These are phyloP conservation scores for Caenorhabditis japonica DNA, from an alignment of 2,888 invertebrate species.

Conservation along the genomic window DNA sequence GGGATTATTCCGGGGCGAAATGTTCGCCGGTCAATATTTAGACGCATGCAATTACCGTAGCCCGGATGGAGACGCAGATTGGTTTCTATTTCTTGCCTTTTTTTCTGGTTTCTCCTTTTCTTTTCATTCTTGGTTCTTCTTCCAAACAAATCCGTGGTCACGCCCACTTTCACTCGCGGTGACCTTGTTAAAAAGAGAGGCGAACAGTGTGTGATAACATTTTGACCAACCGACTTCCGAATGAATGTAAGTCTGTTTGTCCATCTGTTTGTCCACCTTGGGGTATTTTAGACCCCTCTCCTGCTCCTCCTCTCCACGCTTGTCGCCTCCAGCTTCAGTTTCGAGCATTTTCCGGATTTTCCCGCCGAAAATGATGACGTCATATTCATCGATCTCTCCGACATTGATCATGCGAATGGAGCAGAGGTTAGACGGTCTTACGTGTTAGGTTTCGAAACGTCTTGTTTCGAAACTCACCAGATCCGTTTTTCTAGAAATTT, in stretches of 20 bases:
- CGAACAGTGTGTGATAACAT: conserved; percentile 38
- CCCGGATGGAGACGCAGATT: too few species aligned
- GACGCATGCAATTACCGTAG: too few species aligned
- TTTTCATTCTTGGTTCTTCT: too few species aligned
- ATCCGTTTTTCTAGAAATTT: background rate
- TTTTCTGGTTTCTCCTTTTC: too few species aligned
- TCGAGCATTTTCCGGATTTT: background rate
- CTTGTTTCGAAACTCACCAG: background rate
- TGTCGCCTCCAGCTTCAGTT: background rate
- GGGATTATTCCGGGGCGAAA: too few species aligned
- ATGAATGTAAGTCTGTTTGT: too few species aligned
- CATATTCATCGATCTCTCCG: conserved; percentile 33
- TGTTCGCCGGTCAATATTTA: too few species aligned
- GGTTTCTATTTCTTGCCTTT: too few species aligned
- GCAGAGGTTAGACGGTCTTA: conserved; percentile 19
- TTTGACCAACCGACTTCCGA: background rate
- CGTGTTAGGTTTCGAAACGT: background rate
- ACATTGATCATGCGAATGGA: conserved; percentile 51
- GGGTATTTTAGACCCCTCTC: too few species aligned
- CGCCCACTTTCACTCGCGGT: conserved; percentile 43
- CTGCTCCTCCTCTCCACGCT: background rate
- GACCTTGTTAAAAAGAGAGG: conserved; percentile 40
- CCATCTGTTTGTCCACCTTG: too few species aligned
- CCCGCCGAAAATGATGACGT: background rate
- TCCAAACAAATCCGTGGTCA: too few species aligned